These are phyloP conservation scores for Trogon melanurus DNA, from an alignment of 2,113 vertebrate species.

Conservation along the genomic window DNA sequence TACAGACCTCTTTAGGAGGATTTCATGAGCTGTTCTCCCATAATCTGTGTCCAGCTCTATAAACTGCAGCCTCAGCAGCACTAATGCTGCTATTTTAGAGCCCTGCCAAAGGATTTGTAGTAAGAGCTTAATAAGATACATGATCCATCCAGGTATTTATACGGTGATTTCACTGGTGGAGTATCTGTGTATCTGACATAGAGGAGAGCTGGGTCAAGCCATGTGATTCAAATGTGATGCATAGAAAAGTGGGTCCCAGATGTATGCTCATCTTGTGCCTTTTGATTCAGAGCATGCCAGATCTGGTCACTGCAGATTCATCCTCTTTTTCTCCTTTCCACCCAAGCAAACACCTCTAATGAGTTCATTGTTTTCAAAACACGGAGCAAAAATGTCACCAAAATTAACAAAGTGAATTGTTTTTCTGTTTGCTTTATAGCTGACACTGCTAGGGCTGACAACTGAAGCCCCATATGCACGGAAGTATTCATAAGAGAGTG, in stretches of 20 bases:
- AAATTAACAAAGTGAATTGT: neutral
- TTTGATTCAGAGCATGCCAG: neutral
- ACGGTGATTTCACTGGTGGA: neutral
- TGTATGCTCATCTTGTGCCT: neutral
- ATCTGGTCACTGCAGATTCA: neutral
- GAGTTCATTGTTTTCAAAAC: neutral
- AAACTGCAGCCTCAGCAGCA: neutral
- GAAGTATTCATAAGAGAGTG: neutral
- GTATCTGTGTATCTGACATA: neutral
- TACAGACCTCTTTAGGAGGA: neutral
- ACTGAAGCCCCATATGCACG: neutral
- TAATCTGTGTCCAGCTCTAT: neutral
- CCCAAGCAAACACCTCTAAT: neutral
- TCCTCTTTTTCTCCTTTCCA: neutral
- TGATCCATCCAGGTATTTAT: neutral
- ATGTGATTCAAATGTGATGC: neutral
- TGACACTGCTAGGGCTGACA: neutral
- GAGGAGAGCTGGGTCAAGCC: neutral
- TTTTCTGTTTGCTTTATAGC: neutral
- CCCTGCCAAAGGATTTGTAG: neutral
- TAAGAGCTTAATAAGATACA: neutral
- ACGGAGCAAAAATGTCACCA: neutral
- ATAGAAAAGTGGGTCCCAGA: neutral
- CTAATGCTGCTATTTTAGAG: neutral
- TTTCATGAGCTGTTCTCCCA: neutral